phyloP scores from a whole-genome alignment of 2,888 invertebrate genomes.

The Orthosia incerta region DNA sequence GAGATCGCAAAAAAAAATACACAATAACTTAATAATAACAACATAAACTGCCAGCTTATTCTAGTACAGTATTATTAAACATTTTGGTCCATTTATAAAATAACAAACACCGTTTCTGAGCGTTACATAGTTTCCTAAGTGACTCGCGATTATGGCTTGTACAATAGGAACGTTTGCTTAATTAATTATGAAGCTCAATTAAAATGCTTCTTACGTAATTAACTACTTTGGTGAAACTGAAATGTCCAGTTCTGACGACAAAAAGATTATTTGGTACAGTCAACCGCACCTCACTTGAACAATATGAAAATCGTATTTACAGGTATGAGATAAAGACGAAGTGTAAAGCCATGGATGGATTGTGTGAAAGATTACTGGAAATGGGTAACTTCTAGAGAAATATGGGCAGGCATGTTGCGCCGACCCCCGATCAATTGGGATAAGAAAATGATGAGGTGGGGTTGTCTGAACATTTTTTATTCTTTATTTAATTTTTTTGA shows the following conservation, averaged over 20 bases:
- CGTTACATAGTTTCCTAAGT: slow-evolving; percentile 45
- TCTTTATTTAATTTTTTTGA: not conserved
- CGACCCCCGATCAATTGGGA: no score
- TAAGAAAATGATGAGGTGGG: no score
- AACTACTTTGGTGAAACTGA: slow-evolving; percentile 27
- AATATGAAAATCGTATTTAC: not conserved
- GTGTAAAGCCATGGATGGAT: not conserved
- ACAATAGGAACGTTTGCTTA: slow-evolving; percentile 61
- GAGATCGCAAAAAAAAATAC: slow-evolving; percentile 44
- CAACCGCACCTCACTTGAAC: slow-evolving; percentile 9
- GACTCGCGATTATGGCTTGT: slow-evolving; percentile 66
- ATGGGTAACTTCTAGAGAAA: not conserved
- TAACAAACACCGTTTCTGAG: slow-evolving; percentile 50
- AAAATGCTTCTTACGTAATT: slow-evolving; percentile 26
- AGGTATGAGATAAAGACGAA: not conserved
- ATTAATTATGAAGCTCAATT: slow-evolving; percentile 25
- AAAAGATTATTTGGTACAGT: not conserved
- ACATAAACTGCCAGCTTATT: slow-evolving; percentile 27
- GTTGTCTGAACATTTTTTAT: not conserved
- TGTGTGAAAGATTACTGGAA: not conserved
- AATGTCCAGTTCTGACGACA: slow-evolving; percentile 2
- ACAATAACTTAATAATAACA: slow-evolving; percentile 5
- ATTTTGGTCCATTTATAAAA: slow-evolving; percentile 63
- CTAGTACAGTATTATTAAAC: slow-evolving; percentile 45
- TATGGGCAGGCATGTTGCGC: no score